Evolutionary conservation across 2,888 invertebrate species (phyloP).

Genomic region (Epinotia bilunana): DNA sequence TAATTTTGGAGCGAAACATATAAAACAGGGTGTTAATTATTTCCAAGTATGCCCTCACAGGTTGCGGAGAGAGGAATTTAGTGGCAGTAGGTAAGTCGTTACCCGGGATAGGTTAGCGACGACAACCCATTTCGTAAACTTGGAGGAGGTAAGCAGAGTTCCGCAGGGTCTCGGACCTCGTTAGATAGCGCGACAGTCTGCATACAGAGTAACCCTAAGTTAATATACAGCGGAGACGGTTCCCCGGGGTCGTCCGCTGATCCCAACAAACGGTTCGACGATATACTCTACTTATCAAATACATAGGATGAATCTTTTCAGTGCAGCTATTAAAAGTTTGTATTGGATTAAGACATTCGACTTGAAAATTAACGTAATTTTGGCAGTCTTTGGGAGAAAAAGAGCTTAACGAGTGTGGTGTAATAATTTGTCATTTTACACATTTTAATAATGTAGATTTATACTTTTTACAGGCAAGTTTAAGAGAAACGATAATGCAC

Average conservation of each 20-base stretch:
- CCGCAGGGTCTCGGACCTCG: slow-evolving; percentile 73
- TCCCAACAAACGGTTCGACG: slow-evolving; percentile 68
- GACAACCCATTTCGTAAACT: slow-evolving; percentile 41
- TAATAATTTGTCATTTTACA: no score
- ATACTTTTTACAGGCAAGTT: no score
- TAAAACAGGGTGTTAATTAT: slow-evolving; percentile 43
- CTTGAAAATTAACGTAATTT: no score
- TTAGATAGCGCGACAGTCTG: slow-evolving; percentile 74
- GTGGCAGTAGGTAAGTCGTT: slow-evolving; percentile 43
- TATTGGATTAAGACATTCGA: neutral
- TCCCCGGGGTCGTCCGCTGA: slow-evolving; percentile 65
- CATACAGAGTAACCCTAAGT: slow-evolving; percentile 80
- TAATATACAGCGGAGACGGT: slow-evolving; percentile 75
- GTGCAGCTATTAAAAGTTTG: slow-evolving; percentile 44
- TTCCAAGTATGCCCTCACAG: slow-evolving; percentile 43
- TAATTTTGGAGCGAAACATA: slow-evolving; percentile 39
- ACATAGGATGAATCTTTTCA: slow-evolving; percentile 66
- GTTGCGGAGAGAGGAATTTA: slow-evolving; percentile 56
- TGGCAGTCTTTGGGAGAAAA: no score
- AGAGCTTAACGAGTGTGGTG: no score
- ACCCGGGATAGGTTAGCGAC: slow-evolving; percentile 54
- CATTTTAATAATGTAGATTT: no score
- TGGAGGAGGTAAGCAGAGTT: slow-evolving; percentile 42
- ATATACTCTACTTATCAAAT: slow-evolving; percentile 64
- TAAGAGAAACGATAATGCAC: no score